Evolutionary conservation across 2,888 invertebrate species (phyloP), one percentile per base, ranked within the genome.

Genomic region (Acanthosepion pharaonis): DNA sequence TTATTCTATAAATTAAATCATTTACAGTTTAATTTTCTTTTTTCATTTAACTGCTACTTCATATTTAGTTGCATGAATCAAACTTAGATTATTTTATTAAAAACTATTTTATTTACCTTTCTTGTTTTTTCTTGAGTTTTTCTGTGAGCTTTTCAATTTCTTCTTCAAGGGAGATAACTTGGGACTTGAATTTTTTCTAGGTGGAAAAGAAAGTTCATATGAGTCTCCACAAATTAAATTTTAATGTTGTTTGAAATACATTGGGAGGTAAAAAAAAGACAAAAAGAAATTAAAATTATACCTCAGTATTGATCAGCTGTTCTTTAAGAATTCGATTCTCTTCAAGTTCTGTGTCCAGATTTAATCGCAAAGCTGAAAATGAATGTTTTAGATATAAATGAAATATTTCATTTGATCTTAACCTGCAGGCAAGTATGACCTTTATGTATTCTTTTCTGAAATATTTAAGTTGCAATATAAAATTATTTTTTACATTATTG

Each of bases 101-200:
- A 78, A 78, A n/a, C 2, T 6, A n/a, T 33, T n/a, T 51, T 42
- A 94, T 91, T 94, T 95, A 97, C 97, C 97, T 97, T 95, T 97
- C 97, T 95, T 97, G 97, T 95, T 97, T 97, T 95, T 97, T 97
- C 95, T 97, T 97, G 59, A 97, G 95, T 95, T 97, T 97, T 91
- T 97, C 97, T 91, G 96, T 94, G 20, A 97, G 93, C 96, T 97
- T 94, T 55, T 94, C 94, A 94, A 64, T 3, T 64, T 94, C 94
- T 55, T 94, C 94, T 64, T 94, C 59, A 28, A 94, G 55, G 28
- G 59, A 33, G n/a, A 55, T 3, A 55, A 48, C 33, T 48, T 94
- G 59, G 6, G 53, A 59, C 33, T 33, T 18, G 55, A 94, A 25
- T 94, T 94, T 94, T 94, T 59, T 94, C 94, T 94, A 28, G 28